phyloP scores from a whole-genome alignment of 2,888 invertebrate species.

The Caprella mutica region DNA sequence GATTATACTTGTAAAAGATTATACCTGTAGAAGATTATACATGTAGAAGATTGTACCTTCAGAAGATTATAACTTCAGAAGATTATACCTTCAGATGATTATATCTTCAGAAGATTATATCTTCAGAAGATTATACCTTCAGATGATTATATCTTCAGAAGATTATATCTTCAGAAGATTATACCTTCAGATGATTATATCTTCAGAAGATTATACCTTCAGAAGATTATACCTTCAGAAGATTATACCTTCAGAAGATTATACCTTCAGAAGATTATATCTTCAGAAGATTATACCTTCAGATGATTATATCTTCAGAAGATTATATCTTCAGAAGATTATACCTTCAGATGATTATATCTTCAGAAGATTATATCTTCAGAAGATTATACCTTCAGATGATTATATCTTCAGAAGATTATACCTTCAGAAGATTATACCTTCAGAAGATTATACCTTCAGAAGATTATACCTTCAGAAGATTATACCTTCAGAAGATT shows the following conservation, averaged over 20 bases:
- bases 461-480: no score
- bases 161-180: neutral
- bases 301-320: neutral
- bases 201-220: neutral
- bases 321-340: neutral
- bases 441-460: no score
- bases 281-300: neutral
- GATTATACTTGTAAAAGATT: no score
- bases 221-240: neutral
- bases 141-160: no score
- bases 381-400: neutral
- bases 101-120: no score
- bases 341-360: neutral
- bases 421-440: neutral
- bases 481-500: no score
- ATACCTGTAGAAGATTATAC: no score
- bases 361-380: neutral
- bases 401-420: neutral
- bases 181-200: conserved; percentile 1
- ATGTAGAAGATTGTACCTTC: no score
- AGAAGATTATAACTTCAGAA: no score
- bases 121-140: no score
- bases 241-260: neutral
- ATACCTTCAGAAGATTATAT: neutral
- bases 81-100: no score